A percentile compares a stretch with the other conserved stretches of the same genome.
Conservation (phyloP, 2,113 vertebrate species). For the Pelodiscus sinensis region DNA sequence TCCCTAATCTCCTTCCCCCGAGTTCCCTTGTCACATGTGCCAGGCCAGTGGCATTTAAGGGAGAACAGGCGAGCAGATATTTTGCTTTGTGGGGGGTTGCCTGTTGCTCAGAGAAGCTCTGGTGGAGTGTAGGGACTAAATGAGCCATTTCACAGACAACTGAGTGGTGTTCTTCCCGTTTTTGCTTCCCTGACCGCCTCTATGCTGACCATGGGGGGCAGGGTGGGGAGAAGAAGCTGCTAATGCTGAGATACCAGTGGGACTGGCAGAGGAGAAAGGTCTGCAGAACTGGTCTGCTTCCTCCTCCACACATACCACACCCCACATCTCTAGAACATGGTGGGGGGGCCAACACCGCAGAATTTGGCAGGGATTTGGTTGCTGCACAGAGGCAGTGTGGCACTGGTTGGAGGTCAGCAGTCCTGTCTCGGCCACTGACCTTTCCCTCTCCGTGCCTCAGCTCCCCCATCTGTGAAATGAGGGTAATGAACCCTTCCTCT, state of each 20-base stretch:
- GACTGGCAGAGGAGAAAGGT: not conserved
- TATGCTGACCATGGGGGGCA: not conserved
- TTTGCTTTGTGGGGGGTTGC: not conserved
- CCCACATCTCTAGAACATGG: not conserved
- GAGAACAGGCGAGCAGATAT: not conserved
- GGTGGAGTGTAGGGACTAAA: not conserved
- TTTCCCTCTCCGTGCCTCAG: not conserved
- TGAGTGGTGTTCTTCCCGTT: not conserved
- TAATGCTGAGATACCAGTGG: not conserved
- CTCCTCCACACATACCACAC: not conserved
- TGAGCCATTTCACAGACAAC: not conserved
- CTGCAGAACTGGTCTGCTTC: not conserved
- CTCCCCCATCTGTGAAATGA: not conserved
- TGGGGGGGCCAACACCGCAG: too few species aligned
- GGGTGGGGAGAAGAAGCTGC: not conserved
- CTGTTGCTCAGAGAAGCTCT: not conserved
- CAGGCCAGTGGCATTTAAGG: not conserved
- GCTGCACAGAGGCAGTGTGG: not conserved
- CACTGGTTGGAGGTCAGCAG: not conserved
- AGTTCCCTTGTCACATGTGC: rapidly evolving
- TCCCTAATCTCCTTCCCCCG: not conserved
- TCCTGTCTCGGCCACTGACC: not conserved
- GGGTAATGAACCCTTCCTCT: not conserved
- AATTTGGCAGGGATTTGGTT: not conserved
- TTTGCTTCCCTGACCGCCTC: not conserved